These are phyloP conservation scores for Sarcophilus harrisii DNA, from an alignment of 2,797 vertebrate genomes.

Conservation along the genomic window DNA sequence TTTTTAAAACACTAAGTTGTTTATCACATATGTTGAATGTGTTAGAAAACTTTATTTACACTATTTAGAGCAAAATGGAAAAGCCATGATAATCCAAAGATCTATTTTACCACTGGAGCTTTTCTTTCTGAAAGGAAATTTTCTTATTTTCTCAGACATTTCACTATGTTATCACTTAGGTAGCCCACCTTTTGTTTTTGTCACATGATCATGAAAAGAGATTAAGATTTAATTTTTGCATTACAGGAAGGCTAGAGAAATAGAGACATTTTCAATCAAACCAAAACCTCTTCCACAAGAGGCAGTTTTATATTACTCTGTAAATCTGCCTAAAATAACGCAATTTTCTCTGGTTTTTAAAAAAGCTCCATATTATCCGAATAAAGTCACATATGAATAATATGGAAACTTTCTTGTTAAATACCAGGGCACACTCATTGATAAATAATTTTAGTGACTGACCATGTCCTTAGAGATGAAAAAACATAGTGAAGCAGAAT, in stretches of 20 bases:
- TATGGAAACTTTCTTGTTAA: conserved; percentile 42
- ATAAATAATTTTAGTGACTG: neutral
- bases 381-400: neutral
- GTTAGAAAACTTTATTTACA: neutral
- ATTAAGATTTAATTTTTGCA: conserved; percentile 20
- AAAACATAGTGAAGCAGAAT: neutral
- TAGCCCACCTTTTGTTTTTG: neutral
- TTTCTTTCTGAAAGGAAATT: neutral
- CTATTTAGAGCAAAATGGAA: neutral
- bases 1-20: neutral
- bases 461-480: neutral
- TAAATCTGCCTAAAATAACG: conserved; percentile 39
- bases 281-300: neutral
- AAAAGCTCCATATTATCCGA: conserved; percentile 15
- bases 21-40: neutral
- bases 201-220: neutral
- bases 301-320: neutral
- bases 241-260: conserved; percentile 31
- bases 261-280: conserved; percentile 54
- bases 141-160: neutral
- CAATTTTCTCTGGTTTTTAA: conserved; percentile 1
- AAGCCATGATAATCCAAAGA: neutral
- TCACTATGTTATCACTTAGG: neutral
- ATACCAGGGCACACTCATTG: conserved; percentile 29
- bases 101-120: neutral